A percentile compares a stretch with the other conserved stretches of the same genome.
These are phyloP conservation scores for Ochropleura plecta DNA, from an alignment of 2,888 invertebrate genomes.

Conservation along the genomic window DNA sequence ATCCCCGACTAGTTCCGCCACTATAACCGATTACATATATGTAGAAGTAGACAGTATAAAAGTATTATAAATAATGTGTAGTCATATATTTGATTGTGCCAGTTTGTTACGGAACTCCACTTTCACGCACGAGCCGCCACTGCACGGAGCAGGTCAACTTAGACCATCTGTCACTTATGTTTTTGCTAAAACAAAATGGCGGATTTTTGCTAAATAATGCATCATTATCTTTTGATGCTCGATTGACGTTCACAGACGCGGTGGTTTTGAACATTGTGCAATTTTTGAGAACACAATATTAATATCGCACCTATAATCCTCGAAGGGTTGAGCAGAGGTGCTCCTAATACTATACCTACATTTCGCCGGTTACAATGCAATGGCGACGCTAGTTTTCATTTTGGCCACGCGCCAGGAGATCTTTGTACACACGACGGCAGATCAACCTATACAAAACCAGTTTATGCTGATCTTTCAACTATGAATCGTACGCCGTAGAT, in stretches of 20 bases:
- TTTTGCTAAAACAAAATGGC: slow-evolving; percentile 53
- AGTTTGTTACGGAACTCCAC: slow-evolving; percentile 61
- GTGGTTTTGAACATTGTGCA: neutral
- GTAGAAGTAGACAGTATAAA: slow-evolving; percentile 43
- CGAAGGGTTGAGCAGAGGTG: no score
- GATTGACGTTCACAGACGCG: neutral
- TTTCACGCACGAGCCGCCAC: slow-evolving; percentile 57
- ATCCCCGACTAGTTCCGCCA: slow-evolving; percentile 27
- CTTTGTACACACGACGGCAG: no score
- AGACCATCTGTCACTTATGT: slow-evolving; percentile 48
- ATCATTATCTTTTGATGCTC: neutral
- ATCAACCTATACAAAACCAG: no score
- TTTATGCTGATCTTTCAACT: no score
- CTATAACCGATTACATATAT: slow-evolving; percentile 28
- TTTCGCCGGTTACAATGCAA: no score
- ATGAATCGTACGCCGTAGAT: no score
- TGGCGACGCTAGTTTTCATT: neutral
- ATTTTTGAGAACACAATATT: neutral
- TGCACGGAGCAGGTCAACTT: slow-evolving; percentile 53
- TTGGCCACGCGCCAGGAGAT: neutral
- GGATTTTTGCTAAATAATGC: slow-evolving; percentile 19
- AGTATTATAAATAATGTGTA: slow-evolving; percentile 53
- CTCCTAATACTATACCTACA: no score
- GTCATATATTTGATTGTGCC: slow-evolving; percentile 63
- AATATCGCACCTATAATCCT: no score